A percentile compares a stretch with the other conserved stretches of the same genome.
Evolutionary conservation across 1,140 invertebrate genomes (phyloP).

Genomic region (Bombus fervidus): DNA sequence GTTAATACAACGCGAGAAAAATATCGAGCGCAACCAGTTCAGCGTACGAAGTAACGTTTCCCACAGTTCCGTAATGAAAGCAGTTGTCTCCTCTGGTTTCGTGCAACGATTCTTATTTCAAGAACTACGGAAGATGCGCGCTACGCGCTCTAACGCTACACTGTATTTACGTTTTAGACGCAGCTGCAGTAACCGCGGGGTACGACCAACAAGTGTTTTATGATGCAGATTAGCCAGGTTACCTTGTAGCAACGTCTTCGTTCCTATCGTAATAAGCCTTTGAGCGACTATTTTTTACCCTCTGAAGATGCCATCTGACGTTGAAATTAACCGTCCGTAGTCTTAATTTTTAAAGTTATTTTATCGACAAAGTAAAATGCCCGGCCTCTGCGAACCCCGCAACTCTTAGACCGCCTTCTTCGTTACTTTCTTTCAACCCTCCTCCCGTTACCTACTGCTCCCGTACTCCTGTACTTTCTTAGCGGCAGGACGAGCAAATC

Average conservation of each 20-base stretch:
- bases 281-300: conserved; percentile 14
- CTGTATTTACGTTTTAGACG: conserved; percentile 49
- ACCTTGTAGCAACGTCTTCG: neutral
- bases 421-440: conserved; percentile 4
- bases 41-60: neutral
- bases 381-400: neutral
- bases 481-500: conserved; percentile 62
- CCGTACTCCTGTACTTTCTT: conserved; percentile 41
- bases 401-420: conserved; percentile 2
- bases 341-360: conserved; percentile 59
- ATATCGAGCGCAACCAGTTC: neutral
- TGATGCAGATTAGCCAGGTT: conserved; percentile 58
- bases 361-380: conserved; percentile 49
- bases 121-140: neutral
- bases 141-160: neutral
- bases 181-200: conserved; percentile 47
- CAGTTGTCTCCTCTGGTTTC: neutral
- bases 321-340: conserved; percentile 19
- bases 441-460: neutral
- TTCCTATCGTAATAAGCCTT: conserved; percentile 17
- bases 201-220: conserved; percentile 56
- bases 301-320: neutral
- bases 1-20: neutral
- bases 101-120: neutral
- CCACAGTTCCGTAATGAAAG: neutral